phyloP scores from a whole-genome alignment of 2,888 invertebrate genomes.

The Lasius platythorax region DNA sequence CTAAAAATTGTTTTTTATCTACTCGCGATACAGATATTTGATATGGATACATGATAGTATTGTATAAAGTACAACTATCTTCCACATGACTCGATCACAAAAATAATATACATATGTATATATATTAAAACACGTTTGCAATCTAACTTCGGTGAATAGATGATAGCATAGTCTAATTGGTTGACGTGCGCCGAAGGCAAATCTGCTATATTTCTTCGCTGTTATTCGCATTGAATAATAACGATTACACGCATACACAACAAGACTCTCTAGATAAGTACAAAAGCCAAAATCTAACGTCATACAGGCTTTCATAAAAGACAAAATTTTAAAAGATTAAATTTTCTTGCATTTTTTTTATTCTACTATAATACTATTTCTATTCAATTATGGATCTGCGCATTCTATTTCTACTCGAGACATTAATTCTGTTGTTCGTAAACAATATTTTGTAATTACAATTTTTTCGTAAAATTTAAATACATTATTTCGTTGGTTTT shows the following conservation, averaged over 20 bases:
- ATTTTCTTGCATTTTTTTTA: not conserved
- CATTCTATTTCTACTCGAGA: not conserved
- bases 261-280: not conserved
- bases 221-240: slow-evolving; percentile 64
- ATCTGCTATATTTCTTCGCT: slow-evolving; percentile 71
- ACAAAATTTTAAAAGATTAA: not conserved
- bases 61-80: not conserved
- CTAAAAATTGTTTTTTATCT: not conserved
- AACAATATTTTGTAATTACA: not conserved
- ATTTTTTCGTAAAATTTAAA: not conserved
- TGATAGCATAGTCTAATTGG: slow-evolving; percentile 72
- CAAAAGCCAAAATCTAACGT: not conserved
- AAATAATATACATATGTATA: slow-evolving; percentile 33
- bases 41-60: slow-evolving; percentile 2
- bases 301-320: not conserved
- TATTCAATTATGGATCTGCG: not conserved
- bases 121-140: slow-evolving; percentile 55
- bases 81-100: slow-evolving; percentile 59
- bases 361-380: not conserved
- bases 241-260: not conserved
- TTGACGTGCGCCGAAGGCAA: slow-evolving; percentile 71
- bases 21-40: not conserved
- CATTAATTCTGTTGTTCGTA: not conserved
- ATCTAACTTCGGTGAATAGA: slow-evolving; percentile 72
- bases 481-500: not conserved